Evolutionary conservation across 2,888 invertebrate genomes (phyloP).

Genomic region (Cheilosia vulpina): DNA sequence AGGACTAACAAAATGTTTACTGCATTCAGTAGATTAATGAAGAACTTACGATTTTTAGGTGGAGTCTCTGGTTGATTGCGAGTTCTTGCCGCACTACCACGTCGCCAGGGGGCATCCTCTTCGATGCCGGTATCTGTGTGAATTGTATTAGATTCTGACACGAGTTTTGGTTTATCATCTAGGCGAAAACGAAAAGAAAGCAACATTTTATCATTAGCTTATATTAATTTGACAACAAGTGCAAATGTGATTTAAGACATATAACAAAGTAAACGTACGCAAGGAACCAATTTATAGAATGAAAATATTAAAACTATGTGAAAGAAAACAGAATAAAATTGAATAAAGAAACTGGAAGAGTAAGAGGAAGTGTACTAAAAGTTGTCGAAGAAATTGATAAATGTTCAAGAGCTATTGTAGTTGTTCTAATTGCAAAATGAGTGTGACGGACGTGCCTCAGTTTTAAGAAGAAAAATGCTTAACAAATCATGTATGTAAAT

Average conservation of each 20-base stretch:
- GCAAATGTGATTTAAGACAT: not conserved
- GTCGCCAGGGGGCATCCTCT: constrained; percentile 87
- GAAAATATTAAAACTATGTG: constrained; percentile 1
- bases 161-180: constrained; percentile 79
- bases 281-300: constrained; percentile 20
- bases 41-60: constrained; percentile 84
- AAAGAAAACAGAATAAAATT: not conserved
- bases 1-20: constrained; percentile 1
- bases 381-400: not conserved
- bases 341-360: constrained; percentile 21
- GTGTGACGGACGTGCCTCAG: no score
- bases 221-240: not conserved
- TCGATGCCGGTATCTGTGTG: constrained; percentile 83
- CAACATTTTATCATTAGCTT: not conserved
- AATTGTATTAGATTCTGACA: constrained; percentile 80
- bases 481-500: no score
- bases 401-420: not conserved
- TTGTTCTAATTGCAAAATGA: not conserved
- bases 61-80: constrained; percentile 84
- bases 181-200: constrained; percentile 43
- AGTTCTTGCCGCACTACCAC: constrained; percentile 85
- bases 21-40: constrained; percentile 12
- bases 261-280: not conserved
- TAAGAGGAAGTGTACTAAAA: not conserved
- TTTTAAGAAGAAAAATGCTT: no score